These are phyloP conservation scores for Euwallacea fornicatus DNA, from an alignment of 1,140 invertebrate species.

Conservation along the genomic window DNA sequence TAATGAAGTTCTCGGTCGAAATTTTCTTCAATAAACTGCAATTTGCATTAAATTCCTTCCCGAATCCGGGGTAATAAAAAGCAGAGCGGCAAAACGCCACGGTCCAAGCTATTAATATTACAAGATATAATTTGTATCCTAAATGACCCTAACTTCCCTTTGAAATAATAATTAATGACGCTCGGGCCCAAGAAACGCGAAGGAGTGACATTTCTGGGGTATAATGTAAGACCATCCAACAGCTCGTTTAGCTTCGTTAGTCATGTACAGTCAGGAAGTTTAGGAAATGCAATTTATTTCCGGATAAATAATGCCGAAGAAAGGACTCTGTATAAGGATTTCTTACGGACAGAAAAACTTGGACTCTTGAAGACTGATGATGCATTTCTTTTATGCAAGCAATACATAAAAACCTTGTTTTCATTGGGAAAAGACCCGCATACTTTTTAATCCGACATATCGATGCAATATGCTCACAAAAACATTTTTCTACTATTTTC, in stretches of 20 bases:
- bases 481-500: no score
- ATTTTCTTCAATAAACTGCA: not conserved
- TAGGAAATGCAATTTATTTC: conserved; percentile 25
- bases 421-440: no score
- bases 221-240: conserved; percentile 22
- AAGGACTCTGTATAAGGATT: not conserved
- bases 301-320: not conserved
- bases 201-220: conserved; percentile 29
- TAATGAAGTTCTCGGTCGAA: not conserved
- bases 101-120: conserved; percentile 28
- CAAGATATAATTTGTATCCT: conserved; percentile 34
- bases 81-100: not conserved
- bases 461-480: no score
- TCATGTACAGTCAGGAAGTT: conserved; percentile 25
- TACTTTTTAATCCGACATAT: no score
- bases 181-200: conserved; percentile 28
- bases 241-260: conserved; percentile 30
- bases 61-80: not conserved
- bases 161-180: conserved; percentile 31
- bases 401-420: no score
- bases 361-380: no score
- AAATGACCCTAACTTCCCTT: conserved; percentile 30
- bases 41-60: not conserved
- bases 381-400: no score
- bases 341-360: no score